Evolutionary conservation across 2,113 vertebrate genomes (phyloP).

Genomic region (Diphyllodes magnificus): DNA sequence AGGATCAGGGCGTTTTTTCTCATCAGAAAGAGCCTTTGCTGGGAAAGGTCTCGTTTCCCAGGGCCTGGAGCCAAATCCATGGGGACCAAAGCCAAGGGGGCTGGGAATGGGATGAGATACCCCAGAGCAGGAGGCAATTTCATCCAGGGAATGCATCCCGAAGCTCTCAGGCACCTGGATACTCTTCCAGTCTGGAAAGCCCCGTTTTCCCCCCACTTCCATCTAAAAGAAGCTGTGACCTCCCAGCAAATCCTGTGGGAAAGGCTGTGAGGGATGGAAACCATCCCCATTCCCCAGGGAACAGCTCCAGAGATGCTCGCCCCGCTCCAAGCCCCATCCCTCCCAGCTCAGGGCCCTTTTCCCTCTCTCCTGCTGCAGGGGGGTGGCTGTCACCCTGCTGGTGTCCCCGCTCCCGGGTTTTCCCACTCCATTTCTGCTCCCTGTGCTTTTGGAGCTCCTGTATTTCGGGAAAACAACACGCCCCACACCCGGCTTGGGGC

Average conservation of each 20-base stretch:
- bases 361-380: fast-evolving
- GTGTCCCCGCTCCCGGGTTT: fast-evolving
- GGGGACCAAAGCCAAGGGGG: not conserved
- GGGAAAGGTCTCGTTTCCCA: not conserved
- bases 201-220: fast-evolving
- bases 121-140: fast-evolving
- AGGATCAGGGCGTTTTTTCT: not conserved
- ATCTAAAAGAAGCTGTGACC: not conserved
- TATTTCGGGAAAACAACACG: fast-evolving
- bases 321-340: not conserved
- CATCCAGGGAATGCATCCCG: not conserved
- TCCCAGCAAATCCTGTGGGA: not conserved
- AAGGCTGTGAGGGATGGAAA: not conserved
- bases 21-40: not conserved
- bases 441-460: not conserved
- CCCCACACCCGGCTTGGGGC: not conserved
- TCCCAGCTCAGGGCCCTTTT: not conserved
- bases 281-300: not conserved
- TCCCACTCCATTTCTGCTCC: not conserved
- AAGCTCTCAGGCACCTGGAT: not conserved
- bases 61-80: not conserved
- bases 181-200: not conserved
- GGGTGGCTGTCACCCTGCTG: not conserved
- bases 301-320: fast-evolving
- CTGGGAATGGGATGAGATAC: not conserved